These are phyloP conservation scores for Struthidea cinerea DNA, from an alignment of 2,113 vertebrate genomes.

Conservation along the genomic window DNA sequence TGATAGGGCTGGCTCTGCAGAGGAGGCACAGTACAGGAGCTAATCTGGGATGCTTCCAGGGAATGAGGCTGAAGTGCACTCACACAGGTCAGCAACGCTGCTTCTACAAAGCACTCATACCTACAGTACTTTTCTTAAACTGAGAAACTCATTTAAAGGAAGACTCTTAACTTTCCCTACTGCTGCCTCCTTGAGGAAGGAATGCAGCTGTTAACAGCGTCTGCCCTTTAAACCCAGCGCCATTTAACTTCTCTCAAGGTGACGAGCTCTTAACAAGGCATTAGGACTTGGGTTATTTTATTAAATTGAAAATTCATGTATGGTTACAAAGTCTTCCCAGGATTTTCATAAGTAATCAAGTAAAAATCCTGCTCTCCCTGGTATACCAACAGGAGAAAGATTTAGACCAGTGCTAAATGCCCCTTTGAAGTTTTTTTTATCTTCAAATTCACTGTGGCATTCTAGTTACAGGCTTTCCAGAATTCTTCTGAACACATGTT, in stretches of 20 bases:
- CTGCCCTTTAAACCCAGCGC: background rate
- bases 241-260: background rate
- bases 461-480: background rate
- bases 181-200: slow-evolving; percentile 29
- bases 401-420: background rate
- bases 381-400: background rate
- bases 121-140: no score
- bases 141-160: background rate
- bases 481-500: background rate
- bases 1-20: background rate
- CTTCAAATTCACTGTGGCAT: background rate
- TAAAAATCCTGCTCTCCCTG: background rate
- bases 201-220: background rate
- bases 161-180: background rate
- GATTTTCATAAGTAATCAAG: background rate
- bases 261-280: background rate
- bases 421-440: background rate
- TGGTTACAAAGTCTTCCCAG: background rate
- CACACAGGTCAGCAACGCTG: background rate
- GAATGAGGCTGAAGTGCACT: background rate
- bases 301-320: background rate
- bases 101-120: background rate
- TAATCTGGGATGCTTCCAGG: background rate
- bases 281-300: background rate
- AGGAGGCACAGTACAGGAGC: background rate